Base-by-base conservation (phyloP, 2,888 invertebrate species). In the Hydrotaea diabolus region DNA sequence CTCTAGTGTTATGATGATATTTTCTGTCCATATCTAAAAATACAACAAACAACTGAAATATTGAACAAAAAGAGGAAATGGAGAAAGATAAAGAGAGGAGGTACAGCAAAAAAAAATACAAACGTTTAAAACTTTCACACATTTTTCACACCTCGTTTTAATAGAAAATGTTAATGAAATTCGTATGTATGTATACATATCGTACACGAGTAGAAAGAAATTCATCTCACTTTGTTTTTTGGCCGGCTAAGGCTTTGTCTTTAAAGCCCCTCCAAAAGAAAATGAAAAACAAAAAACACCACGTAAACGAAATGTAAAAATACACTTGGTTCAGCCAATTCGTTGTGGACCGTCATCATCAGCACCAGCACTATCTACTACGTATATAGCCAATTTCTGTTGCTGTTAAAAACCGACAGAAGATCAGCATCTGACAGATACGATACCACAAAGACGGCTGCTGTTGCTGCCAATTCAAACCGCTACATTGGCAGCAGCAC, bases 81-180 rank as follows among this genome's bases (percentile, higher is more conserved):
- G 21, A 57, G 59, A 76, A 23, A 43, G 57, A 26, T 23, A 1
- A 26, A 69, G n/a, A 0, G n/a, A 0, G 66, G 31, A 77, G 5
- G 23, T 15, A n/a, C n/a, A n/a, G n/a, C 31, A 36, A 31, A 64
- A 55, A 46, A 17, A 75, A 19, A 75, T 39, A 59, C 19, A 74
- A 82, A 79, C 82, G 78, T 75, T 39, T 75, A 26, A 74, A 82
- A 79, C 82, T 82, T 79, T 82, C 78, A 79, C 75, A 79, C 59
- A 82, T 78, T 75, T 77, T 79, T 79, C 80, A 83, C 83, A 80
- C 83, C 80, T 80, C 72, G 23, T 78, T 78, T 80, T 59, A 80
- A 76, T 72, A 62, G 64, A 43, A 71, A 78, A 82, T 75, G 75
- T 62, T 82, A 82, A 82, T 82, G 78, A 75, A 55, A 55, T 71